These are phyloP conservation scores for Notolepis coatsorum DNA, from an alignment of 2,797 vertebrate species.

Conservation along the genomic window DNA sequence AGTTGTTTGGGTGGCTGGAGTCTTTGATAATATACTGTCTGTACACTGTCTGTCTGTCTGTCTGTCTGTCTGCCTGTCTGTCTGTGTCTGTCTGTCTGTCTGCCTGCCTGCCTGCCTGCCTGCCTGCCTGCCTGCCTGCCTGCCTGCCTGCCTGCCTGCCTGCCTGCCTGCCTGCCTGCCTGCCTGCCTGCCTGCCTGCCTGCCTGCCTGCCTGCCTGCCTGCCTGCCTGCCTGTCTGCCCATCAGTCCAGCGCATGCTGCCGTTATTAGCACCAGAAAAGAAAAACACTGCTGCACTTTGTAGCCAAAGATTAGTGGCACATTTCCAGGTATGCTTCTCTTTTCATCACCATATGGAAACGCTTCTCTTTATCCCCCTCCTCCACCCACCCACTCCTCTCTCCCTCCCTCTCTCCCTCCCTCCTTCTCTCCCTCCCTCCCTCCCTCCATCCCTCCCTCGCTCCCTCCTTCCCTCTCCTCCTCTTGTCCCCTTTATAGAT, in stretches of 20 bases:
- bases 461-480: constrained; percentile 39
- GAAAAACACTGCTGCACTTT: constrained; percentile 58
- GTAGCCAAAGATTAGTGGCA: constrained; percentile 76
- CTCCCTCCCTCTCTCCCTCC: constrained; percentile 17
- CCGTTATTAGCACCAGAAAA: constrained; percentile 62
- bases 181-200: too few species aligned
- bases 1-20: too few species aligned
- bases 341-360: constrained; percentile 80
- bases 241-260: constrained; percentile 23
- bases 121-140: neutral
- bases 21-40: too few species aligned
- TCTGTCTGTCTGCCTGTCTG: too few species aligned
- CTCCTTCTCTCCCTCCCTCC: constrained; percentile 4
- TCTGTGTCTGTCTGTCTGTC: too few species aligned
- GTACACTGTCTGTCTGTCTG: neutral
- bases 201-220: neutral
- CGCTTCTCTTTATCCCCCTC: constrained; percentile 73
- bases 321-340: constrained; percentile 76
- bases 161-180: too few species aligned
- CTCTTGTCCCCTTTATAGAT: constrained; percentile 70
- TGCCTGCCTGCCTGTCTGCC: neutral
- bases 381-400: constrained; percentile 30
- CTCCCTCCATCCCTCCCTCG: neutral
- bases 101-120: too few species aligned
- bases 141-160: neutral